Base-by-base conservation (phyloP, 1,140 invertebrate genomes). In the Steinernema khuongi region DNA sequence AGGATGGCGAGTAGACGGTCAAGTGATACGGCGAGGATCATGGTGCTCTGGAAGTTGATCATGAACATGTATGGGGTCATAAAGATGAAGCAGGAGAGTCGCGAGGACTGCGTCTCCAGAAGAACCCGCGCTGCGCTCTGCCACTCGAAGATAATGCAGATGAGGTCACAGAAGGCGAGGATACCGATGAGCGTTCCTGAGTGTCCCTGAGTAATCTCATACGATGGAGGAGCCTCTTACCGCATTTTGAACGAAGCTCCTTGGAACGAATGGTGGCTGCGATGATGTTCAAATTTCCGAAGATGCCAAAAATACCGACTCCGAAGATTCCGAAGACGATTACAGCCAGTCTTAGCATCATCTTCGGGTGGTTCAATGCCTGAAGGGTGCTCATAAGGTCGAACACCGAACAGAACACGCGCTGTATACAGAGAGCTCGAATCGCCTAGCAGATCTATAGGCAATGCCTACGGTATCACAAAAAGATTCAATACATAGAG, bases 11-110 rank as follows among this genome's bases (percentile, higher is more conserved):
- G 7, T 22, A 60, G 26, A 60, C 50, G 50, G 19, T 60, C 50
- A 2, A 22, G 4, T 4, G 50, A 60, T 7, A 60, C 50, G 50
- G 26, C 50, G 7, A 60, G 19, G 26, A 60, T 60, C 22, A 60
- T 60, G 7, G 50, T 60, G 7, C 7, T 60, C 19, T 60, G 50
- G 50, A 60, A 60, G 22, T 60, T 60, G 11, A 60, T 60, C 50
- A 60, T 60, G 50, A 60, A 60, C 14, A 60, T 60, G 50, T 60
- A 60, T 7, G 50, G 50, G 26, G 50, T 60, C 14, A 60, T 60
- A 4, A 22, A 26, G 50, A 22, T 22, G 50, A n/a, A 60, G 22
- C 50, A 60, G 50, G 7, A 14, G 50, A 60, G 22, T 17, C 50
- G 50, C 11, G 4, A 60, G 7, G 11, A 17, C 19, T 60, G 7